Base-by-base conservation (phyloP, 2,797 vertebrate species). In the Acipenser ruthenus region DNA sequence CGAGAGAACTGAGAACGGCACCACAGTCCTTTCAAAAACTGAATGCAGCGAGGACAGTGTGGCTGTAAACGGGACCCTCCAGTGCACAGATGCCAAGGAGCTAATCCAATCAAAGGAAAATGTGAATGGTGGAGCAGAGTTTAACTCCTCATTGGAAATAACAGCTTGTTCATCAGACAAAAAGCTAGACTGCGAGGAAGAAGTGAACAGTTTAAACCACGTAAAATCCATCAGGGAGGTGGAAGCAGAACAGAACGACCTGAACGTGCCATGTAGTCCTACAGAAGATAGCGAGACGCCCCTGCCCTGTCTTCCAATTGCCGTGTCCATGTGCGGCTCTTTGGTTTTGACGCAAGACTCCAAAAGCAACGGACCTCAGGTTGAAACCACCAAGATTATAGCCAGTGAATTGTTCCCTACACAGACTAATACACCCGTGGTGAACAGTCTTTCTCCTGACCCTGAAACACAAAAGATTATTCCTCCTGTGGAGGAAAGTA, bases 271-370 rank as follows among this genome's bases (percentile, higher is more conserved):
- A 47, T 50, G 12, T 13, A 23, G 64, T 75, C 73, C 78, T 23
- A 23, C 37, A 63, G 75, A 82, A 55, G 78, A 79, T 64, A 62
- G 65, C 1, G 79, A 86, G n/a, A 67, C 80, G 0, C 81, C 87
- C 0, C 69, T 91, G 37, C 88, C 91, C 0, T 92, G 87, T 77
- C 79, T 93, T 67, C 86, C 90, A 6, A 68, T 87, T 52, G 81
- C 89, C 37, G 86, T 87, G 61, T 91, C 91, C 65, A 72, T 89
- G 67, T 91, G 90, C 75, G 84, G 83, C 50, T 90, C 89, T 6
- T 77, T 88, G 68, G 78, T 79, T 72, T 80, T 79, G 10, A 67
- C 58, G 12, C 80, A 77, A 66, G 75, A 70, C 23, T 9, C 69
- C 6, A 67, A 73, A 9, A 73, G 75, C 74, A 76, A 73, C 66